phyloP scores from a whole-genome alignment of 2,113 vertebrate species.

The Oplegnathus fasciatus region DNA sequence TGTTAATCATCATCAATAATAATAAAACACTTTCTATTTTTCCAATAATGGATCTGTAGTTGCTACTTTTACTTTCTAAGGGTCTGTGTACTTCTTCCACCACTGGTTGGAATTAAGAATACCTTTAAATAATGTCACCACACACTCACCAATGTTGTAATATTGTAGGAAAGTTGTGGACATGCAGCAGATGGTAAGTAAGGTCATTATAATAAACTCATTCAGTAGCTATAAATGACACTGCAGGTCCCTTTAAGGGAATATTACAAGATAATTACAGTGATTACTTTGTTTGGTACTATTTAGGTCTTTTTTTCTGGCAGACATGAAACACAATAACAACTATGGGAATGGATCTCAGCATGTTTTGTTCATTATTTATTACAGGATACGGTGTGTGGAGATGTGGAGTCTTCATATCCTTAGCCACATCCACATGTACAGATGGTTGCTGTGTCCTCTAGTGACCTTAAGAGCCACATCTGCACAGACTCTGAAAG shows the following conservation, averaged over 20 bases:
- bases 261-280: background rate
- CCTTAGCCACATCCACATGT: background rate
- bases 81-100: background rate
- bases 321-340: background rate
- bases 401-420: background rate
- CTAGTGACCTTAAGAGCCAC: constrained; percentile 30
- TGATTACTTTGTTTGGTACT: background rate
- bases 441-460: constrained; percentile 44
- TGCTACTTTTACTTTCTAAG: too few relatives aligned
- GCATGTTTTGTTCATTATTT: constrained; percentile 4
- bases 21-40: too few relatives aligned
- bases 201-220: background rate
- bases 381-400: background rate
- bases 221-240: background rate
- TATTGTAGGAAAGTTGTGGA: background rate
- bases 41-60: too few relatives aligned
- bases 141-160: background rate
- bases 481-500: constrained; percentile 15
- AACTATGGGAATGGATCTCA: background rate
- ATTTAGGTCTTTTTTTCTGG: constrained; percentile 5
- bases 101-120: too few relatives aligned
- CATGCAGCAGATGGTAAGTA: constrained; percentile 1
- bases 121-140: background rate
- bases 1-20: background rate
- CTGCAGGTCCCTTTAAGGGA: background rate